A percentile compares a stretch with the other conserved stretches of the same genome.
Evolutionary conservation across 2,113 vertebrate species (phyloP).

Genomic region (Taxidea taxus): DNA sequence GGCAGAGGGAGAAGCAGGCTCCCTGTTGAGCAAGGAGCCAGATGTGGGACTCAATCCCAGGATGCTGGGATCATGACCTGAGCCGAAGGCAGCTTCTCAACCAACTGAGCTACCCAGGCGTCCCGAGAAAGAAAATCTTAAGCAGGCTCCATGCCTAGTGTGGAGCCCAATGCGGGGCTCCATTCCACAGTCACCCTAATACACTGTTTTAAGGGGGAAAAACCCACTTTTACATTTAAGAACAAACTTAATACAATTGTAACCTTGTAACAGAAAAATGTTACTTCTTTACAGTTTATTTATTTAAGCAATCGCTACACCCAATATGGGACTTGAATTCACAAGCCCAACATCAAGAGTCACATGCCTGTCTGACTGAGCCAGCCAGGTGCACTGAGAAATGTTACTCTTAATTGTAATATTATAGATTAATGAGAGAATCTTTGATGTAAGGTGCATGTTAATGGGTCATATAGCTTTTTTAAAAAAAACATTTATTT

Average conservation of each 20-base stretch:
- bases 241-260: not conserved
- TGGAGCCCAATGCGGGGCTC: not conserved
- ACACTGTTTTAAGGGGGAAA: not conserved
- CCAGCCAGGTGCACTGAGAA: not conserved
- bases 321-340: not conserved
- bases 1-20: no score
- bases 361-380: not conserved
- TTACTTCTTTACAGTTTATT: not conserved
- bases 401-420: not conserved
- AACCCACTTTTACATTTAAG: not conserved
- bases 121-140: not conserved
- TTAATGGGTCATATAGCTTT: not conserved
- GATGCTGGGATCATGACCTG: no score
- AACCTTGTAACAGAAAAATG: conserved; percentile 4
- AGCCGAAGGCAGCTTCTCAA: no score
- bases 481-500: not conserved
- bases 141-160: not conserved
- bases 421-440: conserved; percentile 7
- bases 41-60: no score
- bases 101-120: no score
- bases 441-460: not conserved
- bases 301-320: not conserved
- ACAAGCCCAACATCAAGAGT: not conserved
- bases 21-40: no score
- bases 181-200: not conserved